Conservation (phyloP, 2,797 vertebrate genomes). For the Loris lydekkerianus region DNA sequence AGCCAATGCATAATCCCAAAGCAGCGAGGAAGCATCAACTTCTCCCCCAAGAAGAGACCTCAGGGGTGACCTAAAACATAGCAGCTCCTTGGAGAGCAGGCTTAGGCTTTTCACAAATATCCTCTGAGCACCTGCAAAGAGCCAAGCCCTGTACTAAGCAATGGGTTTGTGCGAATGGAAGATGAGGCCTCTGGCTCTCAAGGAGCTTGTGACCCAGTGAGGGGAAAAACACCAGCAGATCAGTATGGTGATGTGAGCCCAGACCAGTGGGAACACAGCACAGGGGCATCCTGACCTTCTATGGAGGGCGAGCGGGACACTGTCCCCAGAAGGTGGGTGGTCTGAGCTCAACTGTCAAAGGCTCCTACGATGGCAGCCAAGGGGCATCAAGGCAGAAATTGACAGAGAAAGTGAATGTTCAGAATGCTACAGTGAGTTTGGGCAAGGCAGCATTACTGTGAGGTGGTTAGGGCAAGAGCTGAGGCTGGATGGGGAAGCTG, state of each 20-base stretch:
- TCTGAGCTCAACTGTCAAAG: background rate
- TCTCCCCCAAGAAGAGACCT: background rate
- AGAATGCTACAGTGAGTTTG: background rate
- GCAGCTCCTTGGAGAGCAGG: rapidly evolving
- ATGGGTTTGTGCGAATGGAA: rapidly evolving
- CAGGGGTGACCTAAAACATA: background rate
- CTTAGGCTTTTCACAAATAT: background rate
- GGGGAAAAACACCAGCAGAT: background rate
- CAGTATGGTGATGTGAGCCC: background rate
- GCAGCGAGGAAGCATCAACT: background rate
- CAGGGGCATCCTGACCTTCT: background rate
- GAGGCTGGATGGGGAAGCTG: background rate
- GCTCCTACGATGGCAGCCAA: too few relatives aligned
- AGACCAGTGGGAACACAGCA: background rate
- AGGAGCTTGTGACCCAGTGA: rapidly evolving
- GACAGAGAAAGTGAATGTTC: background rate
- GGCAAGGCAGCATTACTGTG: rapidly evolving
- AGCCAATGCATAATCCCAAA: rapidly evolving
- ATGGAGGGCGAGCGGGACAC: rapidly evolving
- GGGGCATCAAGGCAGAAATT: background rate
- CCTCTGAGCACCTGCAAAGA: background rate
- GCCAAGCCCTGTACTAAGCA: rapidly evolving
- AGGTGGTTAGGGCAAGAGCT: background rate
- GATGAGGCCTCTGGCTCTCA: background rate
- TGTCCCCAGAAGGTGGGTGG: background rate